A percentile compares a stretch with the other conserved stretches of the same genome.
These are phyloP conservation scores for Hoplostethus mediterraneus DNA, from an alignment of 2,797 vertebrate genomes.

Conservation along the genomic window DNA sequence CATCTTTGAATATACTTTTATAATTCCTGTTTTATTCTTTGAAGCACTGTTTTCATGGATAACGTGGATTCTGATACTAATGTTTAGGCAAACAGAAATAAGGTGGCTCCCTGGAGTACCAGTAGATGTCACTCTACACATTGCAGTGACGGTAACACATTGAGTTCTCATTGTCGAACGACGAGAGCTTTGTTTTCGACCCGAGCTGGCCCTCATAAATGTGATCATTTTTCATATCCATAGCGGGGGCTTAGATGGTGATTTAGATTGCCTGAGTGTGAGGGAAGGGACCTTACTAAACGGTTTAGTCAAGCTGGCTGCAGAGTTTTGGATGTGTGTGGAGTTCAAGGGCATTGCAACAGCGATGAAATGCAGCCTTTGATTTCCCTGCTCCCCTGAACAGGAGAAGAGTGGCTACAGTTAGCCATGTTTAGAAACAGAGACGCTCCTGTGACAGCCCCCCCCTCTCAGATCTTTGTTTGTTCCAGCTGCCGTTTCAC, in stretches of 20 bases:
- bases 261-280: conserved; percentile 24
- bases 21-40: background rate
- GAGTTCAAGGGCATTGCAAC: conserved; percentile 55
- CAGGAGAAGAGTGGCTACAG: conserved; percentile 22
- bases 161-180: background rate
- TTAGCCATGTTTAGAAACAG: conserved; percentile 46
- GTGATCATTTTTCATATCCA: conserved; percentile 21
- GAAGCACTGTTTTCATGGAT: conserved; percentile 36
- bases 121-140: conserved; percentile 81
- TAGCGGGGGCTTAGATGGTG: conserved; percentile 15
- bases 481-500: conserved; percentile 52
- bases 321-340: conserved; percentile 11
- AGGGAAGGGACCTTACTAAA: background rate
- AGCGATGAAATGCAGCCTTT: conserved; percentile 54
- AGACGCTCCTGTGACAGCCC: conserved; percentile 29
- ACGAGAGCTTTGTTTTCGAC: conserved; percentile 29
- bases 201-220: conserved; percentile 21
- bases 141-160: conserved; percentile 26
- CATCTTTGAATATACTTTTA: too few relatives aligned
- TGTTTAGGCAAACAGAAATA: background rate
- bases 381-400: conserved; percentile 39
- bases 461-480: conserved; percentile 52
- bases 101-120: conserved; percentile 43
- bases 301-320: conserved; percentile 2
- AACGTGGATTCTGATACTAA: conserved; percentile 25